These are phyloP conservation scores for Ashinkailepas kermadecensis DNA, from an alignment of 2,888 invertebrate genomes.

Conservation along the genomic window DNA sequence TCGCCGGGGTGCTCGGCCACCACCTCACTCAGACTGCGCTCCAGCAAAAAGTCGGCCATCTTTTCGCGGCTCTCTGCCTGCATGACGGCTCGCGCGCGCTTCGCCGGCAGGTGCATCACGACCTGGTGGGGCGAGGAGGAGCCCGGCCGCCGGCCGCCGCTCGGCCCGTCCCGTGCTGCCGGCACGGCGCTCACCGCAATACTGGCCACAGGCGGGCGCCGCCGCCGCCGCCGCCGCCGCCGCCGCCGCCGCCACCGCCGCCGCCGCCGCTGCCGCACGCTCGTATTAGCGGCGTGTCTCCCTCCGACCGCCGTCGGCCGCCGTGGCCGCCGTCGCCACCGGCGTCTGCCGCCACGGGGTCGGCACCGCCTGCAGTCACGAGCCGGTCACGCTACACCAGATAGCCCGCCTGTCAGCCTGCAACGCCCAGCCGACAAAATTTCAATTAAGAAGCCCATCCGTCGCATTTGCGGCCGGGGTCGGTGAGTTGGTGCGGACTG, in stretches of 20 bases:
- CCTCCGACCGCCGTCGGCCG: conserved; percentile 31
- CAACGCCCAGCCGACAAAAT: not conserved
- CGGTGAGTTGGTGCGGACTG: not conserved
- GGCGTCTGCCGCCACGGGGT: not conserved
- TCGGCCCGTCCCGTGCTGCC: conserved; percentile 56
- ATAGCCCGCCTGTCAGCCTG: not conserved
- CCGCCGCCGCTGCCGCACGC: conserved; percentile 56
- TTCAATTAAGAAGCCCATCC: not conserved
- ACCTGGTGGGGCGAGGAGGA: conserved; percentile 46
- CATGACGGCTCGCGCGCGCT: not conserved
- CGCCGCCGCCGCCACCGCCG: conserved; percentile 63
- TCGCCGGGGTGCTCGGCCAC: conserved; percentile 39
- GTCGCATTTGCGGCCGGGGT: not conserved
- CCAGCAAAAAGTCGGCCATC: not conserved
- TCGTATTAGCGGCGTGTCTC: conserved; percentile 40
- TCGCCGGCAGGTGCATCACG: conserved; percentile 10
- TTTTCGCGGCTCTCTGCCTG: not conserved
- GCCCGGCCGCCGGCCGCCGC: conserved; percentile 50
- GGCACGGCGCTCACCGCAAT: conserved; percentile 39
- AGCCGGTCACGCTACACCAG: not conserved
- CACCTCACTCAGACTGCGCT: conserved; percentile 17
- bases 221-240: conserved; percentile 58
- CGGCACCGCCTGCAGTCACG: no score
- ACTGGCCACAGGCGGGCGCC: conserved; percentile 57
- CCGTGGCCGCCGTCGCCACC: not conserved